A percentile compares a stretch with the other conserved stretches of the same genome.
phyloP scores from a whole-genome alignment of 2,888 invertebrate species.

The Drosophila cyrtoloma region DNA sequence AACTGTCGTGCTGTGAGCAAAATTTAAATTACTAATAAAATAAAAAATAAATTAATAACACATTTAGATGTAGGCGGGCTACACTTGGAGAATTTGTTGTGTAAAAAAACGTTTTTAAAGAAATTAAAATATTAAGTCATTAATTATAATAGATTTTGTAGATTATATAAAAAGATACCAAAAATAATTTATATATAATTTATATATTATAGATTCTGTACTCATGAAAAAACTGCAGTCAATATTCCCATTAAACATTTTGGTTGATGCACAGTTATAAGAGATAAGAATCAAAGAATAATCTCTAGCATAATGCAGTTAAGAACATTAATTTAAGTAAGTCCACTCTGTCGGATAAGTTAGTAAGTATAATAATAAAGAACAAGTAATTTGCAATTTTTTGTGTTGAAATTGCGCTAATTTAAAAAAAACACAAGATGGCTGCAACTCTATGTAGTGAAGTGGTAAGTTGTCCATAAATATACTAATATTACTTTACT shows the following conservation, averaged over 20 bases:
- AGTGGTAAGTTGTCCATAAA: not conserved
- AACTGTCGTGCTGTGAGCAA: not conserved
- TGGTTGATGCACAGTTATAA: not conserved
- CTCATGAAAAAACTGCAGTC: not conserved
- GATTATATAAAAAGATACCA: not conserved
- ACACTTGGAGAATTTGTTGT: slow-evolving; percentile 10
- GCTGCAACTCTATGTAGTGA: not conserved
- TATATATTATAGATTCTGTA: not conserved
- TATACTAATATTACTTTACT: not conserved
- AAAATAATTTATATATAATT: not conserved
- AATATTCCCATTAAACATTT: not conserved
- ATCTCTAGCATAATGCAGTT: not conserved
- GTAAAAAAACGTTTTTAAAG: not conserved
- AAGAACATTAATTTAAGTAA: not conserved
- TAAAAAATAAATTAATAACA: not conserved
- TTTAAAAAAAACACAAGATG: too few relatives aligned
- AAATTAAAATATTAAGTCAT: not conserved
- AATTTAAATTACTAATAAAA: not conserved
- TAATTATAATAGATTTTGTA: not conserved
- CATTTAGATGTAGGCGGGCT: not conserved
- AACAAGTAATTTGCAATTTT: not conserved
- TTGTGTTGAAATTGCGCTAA: not conserved
- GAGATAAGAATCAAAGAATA: not conserved
- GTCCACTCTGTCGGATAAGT: not conserved
- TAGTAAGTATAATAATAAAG: not conserved